Percentiles rank a stretch among this genome's conserved stretches.
Conservation (phyloP, 2,797 vertebrate species). For the Crax fasciolata region DNA sequence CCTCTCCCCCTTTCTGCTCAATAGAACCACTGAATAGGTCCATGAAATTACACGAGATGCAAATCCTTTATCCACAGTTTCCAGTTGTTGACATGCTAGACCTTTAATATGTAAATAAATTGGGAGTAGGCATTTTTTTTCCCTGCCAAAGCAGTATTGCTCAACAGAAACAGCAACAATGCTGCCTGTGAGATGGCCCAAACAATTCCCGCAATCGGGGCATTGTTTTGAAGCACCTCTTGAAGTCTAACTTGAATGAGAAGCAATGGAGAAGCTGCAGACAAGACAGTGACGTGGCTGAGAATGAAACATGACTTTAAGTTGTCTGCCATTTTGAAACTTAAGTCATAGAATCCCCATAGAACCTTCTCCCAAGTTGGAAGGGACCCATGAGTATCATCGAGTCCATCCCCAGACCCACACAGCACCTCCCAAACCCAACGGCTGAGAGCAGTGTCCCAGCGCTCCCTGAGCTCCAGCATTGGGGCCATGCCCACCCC, state of each 20-base stretch:
- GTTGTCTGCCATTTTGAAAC: slow-evolving; percentile 19
- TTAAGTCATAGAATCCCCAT: background rate
- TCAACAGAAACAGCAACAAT: slow-evolving; percentile 63
- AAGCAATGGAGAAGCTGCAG: background rate
- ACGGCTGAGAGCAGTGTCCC: too few species aligned
- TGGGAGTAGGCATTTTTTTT: background rate
- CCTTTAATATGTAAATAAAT: slow-evolving; percentile 70
- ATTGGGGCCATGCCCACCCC: too few species aligned
- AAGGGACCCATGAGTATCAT: too few species aligned
- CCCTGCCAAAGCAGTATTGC: slow-evolving; percentile 49
- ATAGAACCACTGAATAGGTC: slow-evolving; percentile 44
- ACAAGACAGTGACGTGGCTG: background rate
- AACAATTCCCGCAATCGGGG: slow-evolving; percentile 48
- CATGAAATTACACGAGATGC: slow-evolving; percentile 77
- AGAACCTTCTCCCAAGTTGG: too few species aligned
- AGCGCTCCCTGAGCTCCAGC: too few species aligned
- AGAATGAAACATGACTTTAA: slow-evolving; percentile 22
- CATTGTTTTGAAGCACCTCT: slow-evolving; percentile 43
- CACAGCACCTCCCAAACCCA: too few species aligned
- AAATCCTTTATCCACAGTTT: slow-evolving; percentile 80
- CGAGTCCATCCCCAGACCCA: too few species aligned
- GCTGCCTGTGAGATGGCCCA: slow-evolving; percentile 30
- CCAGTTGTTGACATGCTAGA: slow-evolving; percentile 78
- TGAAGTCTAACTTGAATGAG: background rate
- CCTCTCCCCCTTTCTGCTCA: slow-evolving; percentile 16